A percentile compares a stretch with the other conserved stretches of the same genome.
phyloP scores from a whole-genome alignment of 2,113 vertebrate genomes.

The Etheostoma spectabile region DNA sequence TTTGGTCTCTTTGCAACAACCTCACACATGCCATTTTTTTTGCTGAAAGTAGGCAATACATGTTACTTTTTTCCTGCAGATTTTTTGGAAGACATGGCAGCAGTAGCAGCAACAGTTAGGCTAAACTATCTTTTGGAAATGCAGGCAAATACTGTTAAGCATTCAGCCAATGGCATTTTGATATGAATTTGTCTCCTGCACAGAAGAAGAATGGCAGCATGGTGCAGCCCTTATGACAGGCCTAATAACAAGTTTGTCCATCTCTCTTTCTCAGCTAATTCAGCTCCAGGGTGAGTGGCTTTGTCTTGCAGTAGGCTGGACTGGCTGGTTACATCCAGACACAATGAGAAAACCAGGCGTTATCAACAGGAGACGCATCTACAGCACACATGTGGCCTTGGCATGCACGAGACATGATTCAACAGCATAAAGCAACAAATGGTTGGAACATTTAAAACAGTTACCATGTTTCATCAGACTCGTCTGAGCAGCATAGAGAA shows the following conservation, averaged over 20 bases:
- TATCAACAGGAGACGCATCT: not conserved
- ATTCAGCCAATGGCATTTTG: not conserved
- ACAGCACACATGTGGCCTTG: not conserved
- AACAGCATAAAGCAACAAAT: conserved; percentile 25
- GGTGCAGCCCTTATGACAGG: conserved; percentile 16
- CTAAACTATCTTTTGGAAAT: no score
- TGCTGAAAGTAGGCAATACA: not conserved
- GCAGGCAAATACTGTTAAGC: not conserved
- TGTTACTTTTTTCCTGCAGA: not conserved
- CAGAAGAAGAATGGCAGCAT: conserved; percentile 1
- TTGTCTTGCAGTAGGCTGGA: not conserved
- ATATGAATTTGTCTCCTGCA: not conserved
- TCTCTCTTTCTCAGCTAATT: not conserved
- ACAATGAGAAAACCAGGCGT: not conserved
- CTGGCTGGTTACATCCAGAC: not conserved
- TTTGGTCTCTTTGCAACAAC: not conserved
- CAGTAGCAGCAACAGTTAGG: no score
- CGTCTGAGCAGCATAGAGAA: conserved; percentile 72
- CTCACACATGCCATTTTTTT: not conserved
- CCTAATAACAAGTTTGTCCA: conserved; percentile 25
- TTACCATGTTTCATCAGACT: conserved; percentile 92
- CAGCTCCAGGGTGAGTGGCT: conserved; percentile 23
- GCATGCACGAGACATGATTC: not conserved
- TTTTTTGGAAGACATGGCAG: no score
- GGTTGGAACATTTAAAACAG: not conserved